Conservation (phyloP, 2,797 vertebrate species). For the Rhynchotus rufescens region DNA sequence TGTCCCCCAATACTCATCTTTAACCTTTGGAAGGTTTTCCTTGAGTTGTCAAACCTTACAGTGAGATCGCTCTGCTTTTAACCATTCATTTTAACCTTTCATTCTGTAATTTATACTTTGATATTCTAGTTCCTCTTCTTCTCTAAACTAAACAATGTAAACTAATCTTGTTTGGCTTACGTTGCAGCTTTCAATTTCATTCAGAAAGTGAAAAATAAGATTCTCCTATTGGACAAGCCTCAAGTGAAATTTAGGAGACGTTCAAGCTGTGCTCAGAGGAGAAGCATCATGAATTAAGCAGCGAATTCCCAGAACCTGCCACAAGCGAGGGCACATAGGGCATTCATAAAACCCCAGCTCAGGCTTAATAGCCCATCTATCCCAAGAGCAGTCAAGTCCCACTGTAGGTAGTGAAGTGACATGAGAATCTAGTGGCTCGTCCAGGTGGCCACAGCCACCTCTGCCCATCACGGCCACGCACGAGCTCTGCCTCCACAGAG, state of each 20-base stretch:
- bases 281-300: background rate
- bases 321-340: background rate
- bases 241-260: slow-evolving; percentile 1
- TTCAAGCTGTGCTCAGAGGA: background rate
- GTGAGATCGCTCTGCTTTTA: slow-evolving; percentile 12
- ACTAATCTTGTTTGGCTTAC: background rate
- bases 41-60: background rate
- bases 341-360: background rate
- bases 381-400: too few relatives aligned
- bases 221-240: background rate
- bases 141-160: background rate
- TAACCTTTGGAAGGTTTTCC: background rate
- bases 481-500: fast-evolving
- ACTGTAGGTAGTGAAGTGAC: fast-evolving
- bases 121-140: background rate
- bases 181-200: background rate
- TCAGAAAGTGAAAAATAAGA: background rate
- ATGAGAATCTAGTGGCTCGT: too few relatives aligned
- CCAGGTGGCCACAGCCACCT: background rate
- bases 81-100: background rate
- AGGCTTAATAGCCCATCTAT: fast-evolving
- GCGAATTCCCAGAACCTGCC: background rate
- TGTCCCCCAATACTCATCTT: background rate
- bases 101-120: background rate
- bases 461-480: fast-evolving